Base-by-base conservation (phyloP, 2,797 vertebrate genomes). In the Molossus molossus region DNA sequence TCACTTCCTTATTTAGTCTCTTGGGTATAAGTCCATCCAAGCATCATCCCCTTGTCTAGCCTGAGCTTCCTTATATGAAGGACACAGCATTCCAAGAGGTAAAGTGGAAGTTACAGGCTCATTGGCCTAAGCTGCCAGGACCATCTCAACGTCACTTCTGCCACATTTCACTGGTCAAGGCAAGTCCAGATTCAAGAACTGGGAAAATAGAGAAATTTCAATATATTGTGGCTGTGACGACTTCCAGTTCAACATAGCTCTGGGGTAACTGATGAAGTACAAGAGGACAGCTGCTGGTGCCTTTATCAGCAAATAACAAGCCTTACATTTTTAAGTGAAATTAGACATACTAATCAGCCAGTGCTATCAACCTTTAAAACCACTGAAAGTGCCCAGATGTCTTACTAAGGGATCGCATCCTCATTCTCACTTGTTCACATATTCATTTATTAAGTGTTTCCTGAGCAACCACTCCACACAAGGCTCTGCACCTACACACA, bases 291-390 rank as follows among this genome's bases (percentile, higher is more conserved):
- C 62, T 65, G 12, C 40, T 11, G 29, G 29, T 67, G 12, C 21
- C 37, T 73, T 53, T 88, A 40, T 82, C 4, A 40, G 21, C 23
- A 48, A 89, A 58, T 23, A 82, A 50, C 75, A 73, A 65, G 12
- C 53, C 10, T 94, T 92, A 45, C 25, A 20, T 86, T 82, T 87
- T 91, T 14, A 64, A 70, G 64, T 48, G 77, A 91, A 88, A 72
- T 65, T 48, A 75, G 33, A 57, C 53, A 75, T 89, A 37, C 29
- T 45, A 85, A 18, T 5, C 5, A 37, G 20, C 14, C 15, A 65
- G 29, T 29, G 9, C 37, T 13, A 58, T 95, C 45, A 40, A 64
- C 65, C 40, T 80, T n/a, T 45, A 17, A 83, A 79, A 60, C 15
- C 37, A 72, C 0, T 11, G 2, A 23, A 67, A 82, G 40, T 67